phyloP scores from a whole-genome alignment of 1,140 invertebrate species.

The Lepidurus packardi region DNA sequence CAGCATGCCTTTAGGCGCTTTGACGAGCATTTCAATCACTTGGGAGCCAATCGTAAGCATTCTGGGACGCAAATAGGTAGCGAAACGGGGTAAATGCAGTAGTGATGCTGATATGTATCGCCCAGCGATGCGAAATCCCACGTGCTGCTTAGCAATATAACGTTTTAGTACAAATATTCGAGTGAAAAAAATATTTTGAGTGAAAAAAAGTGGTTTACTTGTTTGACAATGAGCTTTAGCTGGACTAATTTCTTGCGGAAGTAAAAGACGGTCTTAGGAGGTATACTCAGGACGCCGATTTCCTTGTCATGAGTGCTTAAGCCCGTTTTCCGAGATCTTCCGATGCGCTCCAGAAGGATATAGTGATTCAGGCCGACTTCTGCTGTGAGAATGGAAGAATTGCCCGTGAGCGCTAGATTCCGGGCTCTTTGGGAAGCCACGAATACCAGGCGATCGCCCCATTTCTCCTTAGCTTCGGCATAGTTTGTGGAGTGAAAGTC shows the following conservation, averaged over 20 bases:
- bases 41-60: constrained; percentile 51
- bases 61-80: constrained; percentile 52
- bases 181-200: too few relatives aligned
- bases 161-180: neutral
- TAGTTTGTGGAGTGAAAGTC: constrained; percentile 45
- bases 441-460: constrained; percentile 59
- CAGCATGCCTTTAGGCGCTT: constrained; percentile 46
- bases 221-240: constrained; percentile 59
- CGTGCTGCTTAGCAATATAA: constrained; percentile 18
- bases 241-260: constrained; percentile 41
- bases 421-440: constrained; percentile 63
- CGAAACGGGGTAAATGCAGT: constrained; percentile 58
- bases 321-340: constrained; percentile 61
- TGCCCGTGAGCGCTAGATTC: constrained; percentile 52
- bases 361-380: constrained; percentile 57
- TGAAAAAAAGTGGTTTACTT: constrained; percentile 42
- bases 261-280: constrained; percentile 31
- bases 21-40: constrained; percentile 50
- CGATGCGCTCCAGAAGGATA: constrained; percentile 68
- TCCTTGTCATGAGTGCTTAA: constrained; percentile 63
- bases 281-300: constrained; percentile 44
- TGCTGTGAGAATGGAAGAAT: constrained; percentile 48
- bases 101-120: constrained; percentile 49
- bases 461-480: constrained; percentile 47
- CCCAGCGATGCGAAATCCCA: constrained; percentile 38